Evolutionary conservation across 2,113 vertebrate genomes (phyloP), one percentile per base, ranked within the genome.

Genomic region (Stomatorhinus ivindoensis): DNA sequence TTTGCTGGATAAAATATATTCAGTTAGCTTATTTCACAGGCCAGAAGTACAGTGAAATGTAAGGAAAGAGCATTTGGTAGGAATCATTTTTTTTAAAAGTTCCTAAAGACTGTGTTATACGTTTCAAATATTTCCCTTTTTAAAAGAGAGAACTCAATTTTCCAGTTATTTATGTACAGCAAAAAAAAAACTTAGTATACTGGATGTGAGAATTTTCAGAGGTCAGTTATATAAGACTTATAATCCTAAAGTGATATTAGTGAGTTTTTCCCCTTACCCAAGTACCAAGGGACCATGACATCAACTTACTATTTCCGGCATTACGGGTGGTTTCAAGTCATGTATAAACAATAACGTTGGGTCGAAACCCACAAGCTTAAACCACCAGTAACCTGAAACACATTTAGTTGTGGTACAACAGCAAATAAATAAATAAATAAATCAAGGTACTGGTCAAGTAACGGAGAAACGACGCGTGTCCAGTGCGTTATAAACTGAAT

Each of bases 221-320:
- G 90, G 89, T 91, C 90, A 92, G 35, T 82, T 55, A 84, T 50
- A 83, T 89, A 89, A 76, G 69, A 50, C 31, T 55, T 76, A 51
- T 17, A 55, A 89, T 89, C 46, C 88, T 88, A 89, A 89, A 84
- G 88, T 65, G 55, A 85, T 90, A 55, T 92, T 92, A 87, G 90
- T 92, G 91, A 94, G 91, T 88, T 91, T 91, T 93, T 90, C 94
- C 93, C 53, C 92, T 93, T 53, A 89, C 89, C 61, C 61, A 91
- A 65, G 11, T 88, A 91, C 90, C 95, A 89, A 89, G 95, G 94
- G 96, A 96, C 92, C 90, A 95, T 95, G 94, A 96, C 94, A 93
- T 96, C 95, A 96, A 92, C 92, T 90, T 88, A 90, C 92, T 93
- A 91, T 92, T 90, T 55, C 65, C 35, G 46, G 61, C 50, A 85